Percentiles rank a stretch among this genome's conserved stretches.
phyloP scores from a whole-genome alignment of 2,797 vertebrate species.

The Alectoris magna region DNA sequence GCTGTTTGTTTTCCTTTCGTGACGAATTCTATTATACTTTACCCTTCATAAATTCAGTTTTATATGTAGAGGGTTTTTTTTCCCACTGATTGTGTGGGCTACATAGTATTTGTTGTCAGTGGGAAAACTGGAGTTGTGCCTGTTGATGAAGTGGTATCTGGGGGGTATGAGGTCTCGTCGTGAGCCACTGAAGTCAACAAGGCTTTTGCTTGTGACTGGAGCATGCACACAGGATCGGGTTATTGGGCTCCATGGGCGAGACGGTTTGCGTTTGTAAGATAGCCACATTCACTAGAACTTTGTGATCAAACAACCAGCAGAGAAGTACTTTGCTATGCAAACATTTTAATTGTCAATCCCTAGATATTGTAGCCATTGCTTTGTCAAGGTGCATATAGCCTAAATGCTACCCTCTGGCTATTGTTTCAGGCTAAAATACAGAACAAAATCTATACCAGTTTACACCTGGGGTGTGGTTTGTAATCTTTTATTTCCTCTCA shows the following conservation, averaged over 20 bases:
- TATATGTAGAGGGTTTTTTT: neutral
- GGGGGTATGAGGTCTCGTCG: neutral
- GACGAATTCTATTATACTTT: neutral
- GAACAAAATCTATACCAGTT: conserved; percentile 45
- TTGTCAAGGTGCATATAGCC: conserved; percentile 15
- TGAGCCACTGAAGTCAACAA: neutral
- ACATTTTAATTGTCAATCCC: conserved; percentile 28
- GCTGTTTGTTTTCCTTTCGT: neutral
- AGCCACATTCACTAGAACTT: neutral
- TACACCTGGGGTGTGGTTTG: conserved; percentile 37
- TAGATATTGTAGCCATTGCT: conserved; percentile 7
- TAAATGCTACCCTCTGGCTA: conserved; percentile 44
- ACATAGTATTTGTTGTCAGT: neutral
- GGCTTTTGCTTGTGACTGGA: neutral
- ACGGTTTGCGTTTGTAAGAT: neutral
- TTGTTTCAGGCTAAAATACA: conserved; percentile 37
- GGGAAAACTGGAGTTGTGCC: neutral
- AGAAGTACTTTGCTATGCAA: neutral
- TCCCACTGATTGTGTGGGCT: neutral
- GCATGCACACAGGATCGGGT: neutral
- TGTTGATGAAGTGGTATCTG: neutral
- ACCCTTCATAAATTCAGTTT: neutral
- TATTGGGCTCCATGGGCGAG: fast-evolving
- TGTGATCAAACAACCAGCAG: neutral
- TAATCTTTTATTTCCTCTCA: neutral